A percentile compares a stretch with the other conserved stretches of the same genome.
Evolutionary conservation across 2,888 invertebrate genomes (phyloP).

Genomic region (Tetheella fluctuosa): DNA sequence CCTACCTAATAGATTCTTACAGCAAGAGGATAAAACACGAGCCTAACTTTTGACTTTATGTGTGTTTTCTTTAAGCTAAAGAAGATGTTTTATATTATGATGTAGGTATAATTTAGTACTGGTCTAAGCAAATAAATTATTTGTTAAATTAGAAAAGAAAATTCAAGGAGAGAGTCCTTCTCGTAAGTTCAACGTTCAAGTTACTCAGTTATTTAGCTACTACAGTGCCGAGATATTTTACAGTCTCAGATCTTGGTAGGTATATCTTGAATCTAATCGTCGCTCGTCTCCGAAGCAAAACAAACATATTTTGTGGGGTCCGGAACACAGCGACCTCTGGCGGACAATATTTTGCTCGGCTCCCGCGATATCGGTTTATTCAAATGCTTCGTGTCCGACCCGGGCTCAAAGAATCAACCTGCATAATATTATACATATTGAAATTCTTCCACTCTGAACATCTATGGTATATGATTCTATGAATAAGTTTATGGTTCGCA

Average conservation of each 20-base stretch:
- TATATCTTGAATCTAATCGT: constrained; percentile 66
- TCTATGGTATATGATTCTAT: constrained; percentile 74
- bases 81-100: neutral
- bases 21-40: neutral
- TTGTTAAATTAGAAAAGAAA: constrained; percentile 2
- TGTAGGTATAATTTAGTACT: neutral
- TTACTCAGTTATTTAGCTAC: constrained; percentile 6
- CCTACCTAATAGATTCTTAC: neutral
- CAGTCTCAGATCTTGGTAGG: constrained; percentile 41
- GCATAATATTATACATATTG: constrained; percentile 83
- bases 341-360: constrained; percentile 80
- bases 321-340: constrained; percentile 67
- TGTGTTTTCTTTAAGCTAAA: too few relatives aligned
- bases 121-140: neutral
- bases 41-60: neutral
- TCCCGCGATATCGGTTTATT: constrained; percentile 80
- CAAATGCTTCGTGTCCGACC: constrained; percentile 79
- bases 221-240: constrained; percentile 30
- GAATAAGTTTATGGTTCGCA: constrained; percentile 67
- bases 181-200: neutral
- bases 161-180: neutral
- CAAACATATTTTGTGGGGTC: constrained; percentile 67
- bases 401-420: constrained; percentile 81
- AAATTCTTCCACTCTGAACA: constrained; percentile 76
- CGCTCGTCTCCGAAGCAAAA: constrained; percentile 59